Percentiles rank a stretch among this genome's conserved stretches.
phyloP scores from a whole-genome alignment of 2,797 vertebrate genomes.

The Emys orbicularis region DNA sequence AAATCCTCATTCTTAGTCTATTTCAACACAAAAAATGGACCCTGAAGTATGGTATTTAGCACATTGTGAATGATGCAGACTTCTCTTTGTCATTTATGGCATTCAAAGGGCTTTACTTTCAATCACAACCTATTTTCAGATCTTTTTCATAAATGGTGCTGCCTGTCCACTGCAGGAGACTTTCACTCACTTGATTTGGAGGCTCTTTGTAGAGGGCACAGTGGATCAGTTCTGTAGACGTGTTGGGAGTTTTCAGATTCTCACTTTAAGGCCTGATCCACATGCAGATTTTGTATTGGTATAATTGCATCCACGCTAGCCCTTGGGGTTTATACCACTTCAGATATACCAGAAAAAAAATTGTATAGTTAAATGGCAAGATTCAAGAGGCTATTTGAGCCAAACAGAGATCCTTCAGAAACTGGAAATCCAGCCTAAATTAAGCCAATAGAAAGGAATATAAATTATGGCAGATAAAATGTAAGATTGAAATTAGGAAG shows the following conservation, averaged over 20 bases:
- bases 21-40: slow-evolving; percentile 13
- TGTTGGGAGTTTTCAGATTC: background rate
- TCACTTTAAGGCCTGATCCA: background rate
- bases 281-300: background rate
- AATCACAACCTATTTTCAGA: background rate
- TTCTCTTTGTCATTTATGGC: background rate
- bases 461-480: background rate
- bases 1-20: background rate
- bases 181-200: background rate
- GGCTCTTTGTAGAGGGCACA: background rate
- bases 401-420: background rate
- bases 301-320: background rate
- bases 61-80: background rate
- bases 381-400: background rate
- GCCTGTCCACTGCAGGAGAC: background rate
- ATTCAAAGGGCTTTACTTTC: background rate
- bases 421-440: background rate
- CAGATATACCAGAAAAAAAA: too few species aligned
- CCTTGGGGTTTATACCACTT: background rate
- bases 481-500: background rate
- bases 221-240: background rate
- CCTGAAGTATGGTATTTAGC: background rate
- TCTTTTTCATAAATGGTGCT: accelerated
- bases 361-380: background rate
- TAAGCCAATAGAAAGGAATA: background rate